phyloP scores from a whole-genome alignment of 2,888 invertebrate species.

The Homarus gammarus region DNA sequence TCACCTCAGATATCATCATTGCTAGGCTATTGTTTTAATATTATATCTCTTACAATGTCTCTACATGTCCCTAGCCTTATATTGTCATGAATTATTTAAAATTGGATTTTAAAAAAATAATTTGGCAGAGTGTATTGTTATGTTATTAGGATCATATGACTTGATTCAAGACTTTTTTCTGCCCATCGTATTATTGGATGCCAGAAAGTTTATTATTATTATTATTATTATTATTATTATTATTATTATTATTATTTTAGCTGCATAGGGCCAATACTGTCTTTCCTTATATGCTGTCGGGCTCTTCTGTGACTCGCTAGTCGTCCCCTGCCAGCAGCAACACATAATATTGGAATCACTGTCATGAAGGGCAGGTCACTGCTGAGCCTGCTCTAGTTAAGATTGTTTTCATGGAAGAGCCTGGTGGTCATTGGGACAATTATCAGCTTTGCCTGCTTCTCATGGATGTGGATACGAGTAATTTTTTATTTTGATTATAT shows the following conservation, averaged over 20 bases:
- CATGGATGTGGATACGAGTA: conserved; percentile 24
- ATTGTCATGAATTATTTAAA: conserved; percentile 53
- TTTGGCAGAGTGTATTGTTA: neutral
- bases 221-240: conserved; percentile 37
- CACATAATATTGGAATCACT: conserved; percentile 23
- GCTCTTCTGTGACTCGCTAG: conserved; percentile 62
- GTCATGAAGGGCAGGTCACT: neutral
- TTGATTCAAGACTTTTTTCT: conserved; percentile 20
- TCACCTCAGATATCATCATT: conserved; percentile 70
- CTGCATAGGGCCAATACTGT: conserved; percentile 39
- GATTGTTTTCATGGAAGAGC: conserved; percentile 58
- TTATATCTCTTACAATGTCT: conserved; percentile 53
- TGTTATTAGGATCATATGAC: neutral
- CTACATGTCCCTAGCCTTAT: conserved; percentile 56
- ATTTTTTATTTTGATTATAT: conserved; percentile 25
- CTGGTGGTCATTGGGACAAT: conserved; percentile 42
- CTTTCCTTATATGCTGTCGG: conserved; percentile 24
- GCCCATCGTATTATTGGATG: conserved; percentile 7
- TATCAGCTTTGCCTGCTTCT: conserved; percentile 59
- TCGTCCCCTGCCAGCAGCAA: conserved; percentile 47
- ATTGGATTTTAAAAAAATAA: conserved; percentile 28
- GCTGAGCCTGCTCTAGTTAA: conserved; percentile 11
- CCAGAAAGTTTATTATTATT: too few species aligned
- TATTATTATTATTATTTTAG: conserved; percentile 42
- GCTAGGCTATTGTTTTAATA: conserved; percentile 70